Evolutionary conservation across 2,113 vertebrate species (phyloP).

Genomic region (Hemiprocne comata): DNA sequence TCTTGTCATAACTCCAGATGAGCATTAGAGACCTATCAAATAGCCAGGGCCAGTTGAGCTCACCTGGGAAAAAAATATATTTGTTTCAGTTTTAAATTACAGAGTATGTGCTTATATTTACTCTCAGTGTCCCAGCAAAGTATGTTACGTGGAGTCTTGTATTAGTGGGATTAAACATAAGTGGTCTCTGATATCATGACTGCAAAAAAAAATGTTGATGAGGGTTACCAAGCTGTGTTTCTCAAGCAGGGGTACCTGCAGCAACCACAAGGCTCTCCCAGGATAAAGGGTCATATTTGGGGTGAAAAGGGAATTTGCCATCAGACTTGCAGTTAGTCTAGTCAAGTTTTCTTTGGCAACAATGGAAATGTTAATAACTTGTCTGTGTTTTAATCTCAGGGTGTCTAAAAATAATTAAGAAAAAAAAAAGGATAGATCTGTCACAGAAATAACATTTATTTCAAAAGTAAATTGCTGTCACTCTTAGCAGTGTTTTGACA

Average conservation of each 20-base stretch:
- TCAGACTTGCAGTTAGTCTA: fast-evolving
- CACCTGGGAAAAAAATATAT: neutral
- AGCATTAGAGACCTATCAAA: neutral
- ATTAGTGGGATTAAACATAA: neutral
- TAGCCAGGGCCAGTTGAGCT: neutral
- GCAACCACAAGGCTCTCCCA: neutral
- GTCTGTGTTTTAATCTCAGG: neutral
- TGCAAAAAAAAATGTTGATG: neutral
- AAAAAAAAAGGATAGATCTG: neutral
- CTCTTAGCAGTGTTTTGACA: neutral
- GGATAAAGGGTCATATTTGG: neutral
- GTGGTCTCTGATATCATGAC: neutral
- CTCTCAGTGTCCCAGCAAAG: no score
- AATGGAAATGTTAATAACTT: neutral
- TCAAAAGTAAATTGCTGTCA: neutral
- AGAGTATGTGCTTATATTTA: fast-evolving
- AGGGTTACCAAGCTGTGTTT: neutral
- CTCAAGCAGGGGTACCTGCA: neutral
- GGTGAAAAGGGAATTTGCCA: neutral
- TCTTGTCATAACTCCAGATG: neutral
- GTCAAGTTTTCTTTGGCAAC: neutral
- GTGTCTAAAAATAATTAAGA: neutral
- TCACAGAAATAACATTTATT: neutral
- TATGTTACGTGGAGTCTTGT: neutral
- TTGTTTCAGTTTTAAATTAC: neutral